Evolutionary conservation across 2,797 vertebrate species (phyloP).

Genomic region (Liasis olivaceus): DNA sequence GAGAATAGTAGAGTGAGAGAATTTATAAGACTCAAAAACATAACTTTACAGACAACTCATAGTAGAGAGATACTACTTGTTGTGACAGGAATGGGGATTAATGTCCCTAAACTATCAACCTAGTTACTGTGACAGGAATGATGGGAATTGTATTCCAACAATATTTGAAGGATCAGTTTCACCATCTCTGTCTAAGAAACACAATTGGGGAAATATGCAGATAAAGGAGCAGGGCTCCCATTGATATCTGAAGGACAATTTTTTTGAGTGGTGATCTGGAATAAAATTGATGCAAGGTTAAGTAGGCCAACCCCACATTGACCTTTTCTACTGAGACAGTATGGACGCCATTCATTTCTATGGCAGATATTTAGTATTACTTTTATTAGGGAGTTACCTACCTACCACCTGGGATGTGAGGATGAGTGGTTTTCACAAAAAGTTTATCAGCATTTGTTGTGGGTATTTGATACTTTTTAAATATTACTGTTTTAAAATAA

Average conservation of each 20-base stretch:
- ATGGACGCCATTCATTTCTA: not conserved
- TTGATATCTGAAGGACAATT: not conserved
- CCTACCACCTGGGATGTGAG: not conserved
- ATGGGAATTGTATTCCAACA: not conserved
- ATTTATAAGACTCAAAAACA: not conserved
- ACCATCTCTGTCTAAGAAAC: not conserved
- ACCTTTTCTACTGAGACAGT: not conserved
- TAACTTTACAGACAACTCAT: not conserved
- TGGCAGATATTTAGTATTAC: not conserved
- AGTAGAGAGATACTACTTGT: not conserved
- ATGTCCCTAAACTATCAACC: not conserved
- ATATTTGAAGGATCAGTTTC: not conserved
- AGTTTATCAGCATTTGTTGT: not conserved
- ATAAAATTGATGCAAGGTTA: not conserved
- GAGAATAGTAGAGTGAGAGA: not conserved
- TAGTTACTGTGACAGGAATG: not conserved
- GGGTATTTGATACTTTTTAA: not conserved
- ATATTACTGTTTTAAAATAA: not conserved
- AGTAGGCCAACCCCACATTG: not conserved
- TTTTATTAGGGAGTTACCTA: not conserved
- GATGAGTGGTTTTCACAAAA: not conserved
- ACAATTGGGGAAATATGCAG: not conserved
- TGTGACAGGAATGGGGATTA: not conserved
- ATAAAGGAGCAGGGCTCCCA: not conserved
- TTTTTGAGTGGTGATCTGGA: not conserved